A percentile compares a stretch with the other conserved stretches of the same genome.
Conservation (phyloP, 2,888 invertebrate species). For the Dynastes tityus region DNA sequence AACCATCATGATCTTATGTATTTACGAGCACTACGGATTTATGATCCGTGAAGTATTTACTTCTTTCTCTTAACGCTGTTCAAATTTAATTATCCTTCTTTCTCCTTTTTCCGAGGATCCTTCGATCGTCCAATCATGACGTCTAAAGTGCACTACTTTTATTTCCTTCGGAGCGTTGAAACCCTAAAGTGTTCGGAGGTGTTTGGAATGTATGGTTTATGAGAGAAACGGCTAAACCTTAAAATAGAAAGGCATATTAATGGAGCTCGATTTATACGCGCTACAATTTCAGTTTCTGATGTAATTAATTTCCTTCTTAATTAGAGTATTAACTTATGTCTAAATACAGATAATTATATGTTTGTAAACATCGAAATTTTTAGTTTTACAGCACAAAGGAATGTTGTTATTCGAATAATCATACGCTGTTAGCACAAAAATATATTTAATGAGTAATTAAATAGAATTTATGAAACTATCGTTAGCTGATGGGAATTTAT, state of each 20-base stretch:
- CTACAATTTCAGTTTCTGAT: slow-evolving; percentile 28
- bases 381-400: slow-evolving; percentile 22
- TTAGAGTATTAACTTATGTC: slow-evolving; percentile 17
- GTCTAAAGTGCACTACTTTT: slow-evolving; percentile 30
- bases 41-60: slow-evolving; percentile 57
- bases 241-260: slow-evolving; percentile 36
- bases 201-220: background rate
- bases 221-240: background rate
- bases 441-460: slow-evolving; percentile 21
- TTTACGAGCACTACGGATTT: slow-evolving; percentile 52
- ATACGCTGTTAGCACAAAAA: background rate
- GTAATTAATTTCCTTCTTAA: slow-evolving; percentile 32
- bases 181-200: slow-evolving; percentile 23
- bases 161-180: slow-evolving; percentile 29
- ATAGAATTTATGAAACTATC: background rate
- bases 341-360: slow-evolving; percentile 35
- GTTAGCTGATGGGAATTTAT: no score
- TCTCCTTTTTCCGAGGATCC: slow-evolving; percentile 34
- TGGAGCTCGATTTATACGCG: slow-evolving; percentile 14
- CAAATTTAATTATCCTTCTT: slow-evolving; percentile 38
- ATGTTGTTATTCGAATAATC: slow-evolving; percentile 20
- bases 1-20: slow-evolving; percentile 46
- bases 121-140: slow-evolving; percentile 32
- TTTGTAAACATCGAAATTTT: slow-evolving; percentile 32
- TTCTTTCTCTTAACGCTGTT: slow-evolving; percentile 41